These are phyloP conservation scores for Glossophaga mutica DNA, from an alignment of 2,797 vertebrate genomes.

Conservation along the genomic window DNA sequence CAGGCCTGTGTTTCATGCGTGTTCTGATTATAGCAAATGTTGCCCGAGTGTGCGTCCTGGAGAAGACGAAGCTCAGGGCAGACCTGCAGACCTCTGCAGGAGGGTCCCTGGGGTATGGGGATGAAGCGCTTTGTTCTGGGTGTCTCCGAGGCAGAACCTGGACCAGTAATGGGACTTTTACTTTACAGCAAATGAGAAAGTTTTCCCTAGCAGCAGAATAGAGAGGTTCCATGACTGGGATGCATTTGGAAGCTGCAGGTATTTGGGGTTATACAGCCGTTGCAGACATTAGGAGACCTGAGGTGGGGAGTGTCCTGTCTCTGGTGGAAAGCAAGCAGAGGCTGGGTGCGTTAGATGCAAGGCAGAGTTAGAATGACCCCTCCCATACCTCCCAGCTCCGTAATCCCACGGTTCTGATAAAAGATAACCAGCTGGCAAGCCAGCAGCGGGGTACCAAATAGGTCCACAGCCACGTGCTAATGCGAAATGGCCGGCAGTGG, in stretches of 20 bases:
- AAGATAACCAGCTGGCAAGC: background rate
- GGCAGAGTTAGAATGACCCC: background rate
- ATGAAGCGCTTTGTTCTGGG: background rate
- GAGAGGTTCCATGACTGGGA: too few relatives aligned
- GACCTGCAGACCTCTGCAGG: background rate
- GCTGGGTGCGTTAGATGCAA: background rate
- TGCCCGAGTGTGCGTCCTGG: background rate
- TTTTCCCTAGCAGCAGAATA: background rate
- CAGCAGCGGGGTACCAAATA: background rate
- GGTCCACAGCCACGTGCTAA: background rate
- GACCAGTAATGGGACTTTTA: background rate
- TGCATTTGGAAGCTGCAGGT: background rate
- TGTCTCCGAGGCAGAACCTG: background rate
- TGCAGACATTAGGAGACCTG: background rate
- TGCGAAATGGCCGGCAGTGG: background rate
- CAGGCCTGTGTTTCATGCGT: background rate
- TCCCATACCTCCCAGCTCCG: background rate
- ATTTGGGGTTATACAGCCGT: background rate
- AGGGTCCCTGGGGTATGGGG: too few relatives aligned
- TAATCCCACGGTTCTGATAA: background rate
- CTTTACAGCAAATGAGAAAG: background rate
- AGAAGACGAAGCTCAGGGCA: background rate
- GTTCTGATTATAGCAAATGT: background rate
- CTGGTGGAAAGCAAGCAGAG: background rate
- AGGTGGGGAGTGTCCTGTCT: background rate